Percentiles rank a stretch among this genome's conserved stretches.
phyloP scores from a whole-genome alignment of 2,797 vertebrate species.

The Macrochelys suwanniensis region DNA sequence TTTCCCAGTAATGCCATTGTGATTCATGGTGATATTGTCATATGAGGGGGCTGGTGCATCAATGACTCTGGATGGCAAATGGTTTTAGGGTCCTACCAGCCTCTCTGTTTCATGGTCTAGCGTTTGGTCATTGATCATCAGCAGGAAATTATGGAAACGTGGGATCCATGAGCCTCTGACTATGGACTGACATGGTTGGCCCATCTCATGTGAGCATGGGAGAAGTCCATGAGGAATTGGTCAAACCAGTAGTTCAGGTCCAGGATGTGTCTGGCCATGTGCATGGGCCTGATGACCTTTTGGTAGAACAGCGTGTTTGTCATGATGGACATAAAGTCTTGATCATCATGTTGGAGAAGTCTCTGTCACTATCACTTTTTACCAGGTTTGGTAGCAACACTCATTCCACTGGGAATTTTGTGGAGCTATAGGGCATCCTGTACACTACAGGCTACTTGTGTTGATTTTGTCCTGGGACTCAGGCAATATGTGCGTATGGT shows the following conservation, averaged over 20 bases:
- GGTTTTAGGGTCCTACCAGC: background rate
- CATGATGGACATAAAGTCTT: background rate
- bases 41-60: background rate
- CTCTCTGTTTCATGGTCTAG: background rate
- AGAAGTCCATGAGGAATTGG: background rate
- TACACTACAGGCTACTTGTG: background rate
- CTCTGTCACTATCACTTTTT: background rate
- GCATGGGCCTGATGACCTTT: background rate
- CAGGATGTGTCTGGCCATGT: background rate
- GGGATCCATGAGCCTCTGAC: background rate
- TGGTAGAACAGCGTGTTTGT: background rate
- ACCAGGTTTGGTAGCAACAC: background rate
- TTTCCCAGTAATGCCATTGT: background rate
- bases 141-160: background rate
- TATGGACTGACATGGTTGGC: background rate
- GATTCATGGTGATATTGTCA: background rate
- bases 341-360: background rate
- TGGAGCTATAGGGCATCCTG: background rate
- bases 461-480: background rate
- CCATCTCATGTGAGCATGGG: background rate
- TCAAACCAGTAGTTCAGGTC: background rate
- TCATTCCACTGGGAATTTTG: background rate
- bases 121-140: background rate
- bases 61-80: background rate
- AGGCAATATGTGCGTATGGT: background rate